Evolutionary conservation across 2,113 vertebrate genomes (phyloP).

Genomic region (Fukomys damarensis): DNA sequence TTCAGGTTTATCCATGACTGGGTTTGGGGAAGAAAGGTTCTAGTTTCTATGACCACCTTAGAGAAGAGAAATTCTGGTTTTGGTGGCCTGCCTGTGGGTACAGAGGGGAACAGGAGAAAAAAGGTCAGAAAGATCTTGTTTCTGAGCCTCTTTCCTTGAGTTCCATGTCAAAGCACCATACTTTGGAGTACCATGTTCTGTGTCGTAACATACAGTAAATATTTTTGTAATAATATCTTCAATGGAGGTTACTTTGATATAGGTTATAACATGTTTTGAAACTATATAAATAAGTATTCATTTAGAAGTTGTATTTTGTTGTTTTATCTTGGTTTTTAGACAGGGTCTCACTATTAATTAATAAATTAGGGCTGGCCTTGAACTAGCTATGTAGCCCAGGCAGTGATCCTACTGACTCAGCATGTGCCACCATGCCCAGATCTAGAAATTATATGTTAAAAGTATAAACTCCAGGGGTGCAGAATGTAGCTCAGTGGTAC

Average conservation of each 20-base stretch:
- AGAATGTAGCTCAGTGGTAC: not conserved
- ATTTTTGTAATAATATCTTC: not conserved
- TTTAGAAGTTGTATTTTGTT: conserved; percentile 10
- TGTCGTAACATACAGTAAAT: not conserved
- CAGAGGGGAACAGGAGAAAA: not conserved
- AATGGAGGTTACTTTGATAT: not conserved
- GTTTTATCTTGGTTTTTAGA: not conserved
- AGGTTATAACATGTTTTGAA: not conserved
- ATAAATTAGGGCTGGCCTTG: not conserved
- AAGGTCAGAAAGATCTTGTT: not conserved
- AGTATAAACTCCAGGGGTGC: not conserved
- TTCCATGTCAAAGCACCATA: not conserved
- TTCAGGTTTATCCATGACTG: not conserved
- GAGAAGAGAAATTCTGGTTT: not conserved
- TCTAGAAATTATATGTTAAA: not conserved
- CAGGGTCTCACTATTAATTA: not conserved
- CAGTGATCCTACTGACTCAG: not conserved
- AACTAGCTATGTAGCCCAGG: not conserved
- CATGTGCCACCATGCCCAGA: not conserved
- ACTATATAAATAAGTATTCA: not conserved
- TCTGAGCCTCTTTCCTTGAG: not conserved
- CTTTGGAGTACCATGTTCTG: not conserved
- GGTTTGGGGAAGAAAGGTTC: not conserved
- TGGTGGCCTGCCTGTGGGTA: not conserved
- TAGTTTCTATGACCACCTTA: not conserved